Evolutionary conservation across 2,888 invertebrate species (phyloP), one percentile per base, ranked within the genome.

Genomic region (Belgica antarctica): DNA sequence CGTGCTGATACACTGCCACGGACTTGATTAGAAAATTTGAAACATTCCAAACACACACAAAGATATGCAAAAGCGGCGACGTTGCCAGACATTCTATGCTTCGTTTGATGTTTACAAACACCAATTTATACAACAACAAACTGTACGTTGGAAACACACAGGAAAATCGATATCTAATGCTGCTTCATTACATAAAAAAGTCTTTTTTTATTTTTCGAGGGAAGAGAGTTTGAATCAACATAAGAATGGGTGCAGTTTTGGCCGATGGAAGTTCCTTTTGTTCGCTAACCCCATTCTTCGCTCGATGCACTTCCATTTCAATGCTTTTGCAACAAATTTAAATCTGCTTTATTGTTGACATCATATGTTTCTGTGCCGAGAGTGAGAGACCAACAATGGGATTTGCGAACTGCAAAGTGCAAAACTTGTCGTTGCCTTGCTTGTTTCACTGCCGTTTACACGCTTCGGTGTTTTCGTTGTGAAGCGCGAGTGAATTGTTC

Each of bases 131-230:
- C 68, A 68, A 57, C 68, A 46, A 68, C 57, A 68, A 59, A 24
- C 12, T 59, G 27, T 59, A 27, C 8, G 12, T 25, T 52, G 52
- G 52, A 52, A 52, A 52, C 12, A 22, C 22, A 52, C 57, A 68
- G 28, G 24, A 68, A 68, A 68, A 68, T 68, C 68, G 34, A 68
- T 68, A 68, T 46, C 68, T 68, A 68, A 68, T 68, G 68, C 31
- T 68, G 19, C 52, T 52, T 52, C 2, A 52, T 52, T 68, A 68
- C 68, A 68, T 68, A 68, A 68, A 66, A 28, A 62, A 62, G 17
- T 15, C 25, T 65, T 65, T 47, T 47, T 65, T 24, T 31, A 41
- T 15, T 31, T 63, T 63, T 41, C 41, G 65, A 66, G 65, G 65
- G 65, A 66, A 66, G 52, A 52, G 2, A 52, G 34, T 31, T 17